Conservation (phyloP, 2,113 vertebrate species). For the Seriola dumerili region DNA sequence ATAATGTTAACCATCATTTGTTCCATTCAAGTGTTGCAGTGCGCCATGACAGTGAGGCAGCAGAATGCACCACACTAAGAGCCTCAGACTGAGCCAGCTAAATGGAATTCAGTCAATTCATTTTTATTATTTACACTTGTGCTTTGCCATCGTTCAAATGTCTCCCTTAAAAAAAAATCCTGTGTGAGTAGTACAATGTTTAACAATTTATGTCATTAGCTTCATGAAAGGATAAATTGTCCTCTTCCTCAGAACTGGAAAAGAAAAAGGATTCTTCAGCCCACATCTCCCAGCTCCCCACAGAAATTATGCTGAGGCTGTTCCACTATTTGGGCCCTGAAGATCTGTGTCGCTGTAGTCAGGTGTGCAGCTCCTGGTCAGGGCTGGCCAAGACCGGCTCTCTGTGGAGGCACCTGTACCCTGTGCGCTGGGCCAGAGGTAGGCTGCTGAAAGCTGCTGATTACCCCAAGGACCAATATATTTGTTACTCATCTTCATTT, state of each 20-base stretch:
- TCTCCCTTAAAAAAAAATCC: neutral
- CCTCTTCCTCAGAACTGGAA: conserved; percentile 72
- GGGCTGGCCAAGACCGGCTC: conserved; percentile 91
- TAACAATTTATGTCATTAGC: neutral
- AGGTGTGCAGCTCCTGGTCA: conserved; percentile 93
- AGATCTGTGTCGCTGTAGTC: conserved; percentile 94
- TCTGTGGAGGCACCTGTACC: conserved; percentile 97
- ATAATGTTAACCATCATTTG: no score
- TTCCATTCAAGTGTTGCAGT: neutral
- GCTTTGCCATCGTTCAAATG: neutral
- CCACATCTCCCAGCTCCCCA: conserved; percentile 91
- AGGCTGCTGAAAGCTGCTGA: conserved; percentile 22
- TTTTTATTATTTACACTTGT: neutral
- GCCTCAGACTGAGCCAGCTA: neutral
- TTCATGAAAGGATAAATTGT: conserved; percentile 6
- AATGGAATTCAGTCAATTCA: neutral
- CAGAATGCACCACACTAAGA: no score
- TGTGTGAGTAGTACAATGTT: neutral
- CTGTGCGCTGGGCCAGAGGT: conserved; percentile 97
- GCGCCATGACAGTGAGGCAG: neutral
- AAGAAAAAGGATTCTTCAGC: conserved; percentile 71
- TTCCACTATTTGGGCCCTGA: conserved; percentile 92
- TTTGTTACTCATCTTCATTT: neutral
- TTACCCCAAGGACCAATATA: neutral
- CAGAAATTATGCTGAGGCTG: conserved; percentile 94